phyloP scores from a whole-genome alignment of 2,888 invertebrate species.

The Sipha maydis region DNA sequence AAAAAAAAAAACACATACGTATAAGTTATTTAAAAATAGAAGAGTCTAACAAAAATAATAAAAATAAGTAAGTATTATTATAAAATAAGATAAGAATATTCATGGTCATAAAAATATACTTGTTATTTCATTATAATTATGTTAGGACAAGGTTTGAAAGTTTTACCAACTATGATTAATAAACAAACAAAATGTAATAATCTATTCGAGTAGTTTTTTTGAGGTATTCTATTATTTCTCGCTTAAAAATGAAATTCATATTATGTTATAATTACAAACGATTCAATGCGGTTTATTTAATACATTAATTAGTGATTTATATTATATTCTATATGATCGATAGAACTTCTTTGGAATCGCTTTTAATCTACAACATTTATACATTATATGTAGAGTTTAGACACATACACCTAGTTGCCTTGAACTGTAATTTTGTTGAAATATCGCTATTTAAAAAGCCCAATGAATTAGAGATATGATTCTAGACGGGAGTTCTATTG shows the following conservation, averaged over 20 bases:
- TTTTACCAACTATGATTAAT: too few species aligned
- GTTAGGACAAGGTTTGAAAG: too few species aligned
- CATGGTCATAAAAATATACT: slow-evolving; percentile 19
- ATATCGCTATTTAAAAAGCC: neutral
- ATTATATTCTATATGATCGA: neutral
- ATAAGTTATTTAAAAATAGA: neutral
- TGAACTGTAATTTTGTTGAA: slow-evolving; percentile 49
- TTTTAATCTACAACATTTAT: neutral
- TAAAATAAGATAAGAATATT: slow-evolving; percentile 25
- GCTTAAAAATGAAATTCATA: too few species aligned
- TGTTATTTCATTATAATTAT: too few species aligned
- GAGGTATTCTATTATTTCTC: too few species aligned
- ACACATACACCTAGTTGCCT: neutral
- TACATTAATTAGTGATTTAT: too few species aligned
- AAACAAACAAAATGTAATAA: too few species aligned
- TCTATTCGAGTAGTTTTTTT: too few species aligned
- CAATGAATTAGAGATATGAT: slow-evolving; percentile 2
- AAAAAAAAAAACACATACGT: neutral
- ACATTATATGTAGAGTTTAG: neutral
- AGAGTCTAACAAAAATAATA: neutral
- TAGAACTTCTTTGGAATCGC: neutral
- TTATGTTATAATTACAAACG: too few species aligned
- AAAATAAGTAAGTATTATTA: slow-evolving; percentile 25
- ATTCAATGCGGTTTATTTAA: too few species aligned
- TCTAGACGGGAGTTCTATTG: slow-evolving; percentile 5